phyloP scores from a whole-genome alignment of 1,140 invertebrate species.

The Ruditapes philippinarum region DNA sequence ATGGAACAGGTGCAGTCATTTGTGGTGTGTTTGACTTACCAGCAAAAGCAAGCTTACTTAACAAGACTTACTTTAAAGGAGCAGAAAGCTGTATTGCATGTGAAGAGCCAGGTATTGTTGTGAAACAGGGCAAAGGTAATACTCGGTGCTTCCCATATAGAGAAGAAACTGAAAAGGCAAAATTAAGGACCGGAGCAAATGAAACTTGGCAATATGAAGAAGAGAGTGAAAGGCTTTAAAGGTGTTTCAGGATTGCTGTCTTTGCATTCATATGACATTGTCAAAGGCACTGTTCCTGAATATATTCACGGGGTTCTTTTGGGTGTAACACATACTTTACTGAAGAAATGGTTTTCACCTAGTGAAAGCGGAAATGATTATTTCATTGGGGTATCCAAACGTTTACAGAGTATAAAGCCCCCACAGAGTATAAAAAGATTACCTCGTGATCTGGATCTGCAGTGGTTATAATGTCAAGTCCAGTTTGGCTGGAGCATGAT shows the following conservation, averaged over 20 bases:
- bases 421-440: conserved; percentile 55
- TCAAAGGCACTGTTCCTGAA: conserved; percentile 3
- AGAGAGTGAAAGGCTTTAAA: not conserved
- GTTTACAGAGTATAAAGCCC: conserved; percentile 49
- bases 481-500: too few relatives aligned
- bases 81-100: conserved; percentile 28
- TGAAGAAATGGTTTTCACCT: conserved; percentile 33
- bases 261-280: not conserved
- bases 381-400: conserved; percentile 62
- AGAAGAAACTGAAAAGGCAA: not conserved
- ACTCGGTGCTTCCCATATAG: conserved; percentile 28
- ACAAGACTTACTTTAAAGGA: conserved; percentile 30
- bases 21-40: not conserved
- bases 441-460: conserved; percentile 62
- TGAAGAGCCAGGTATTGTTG: conserved; percentile 54
- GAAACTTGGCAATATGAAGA: not conserved
- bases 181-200: not conserved
- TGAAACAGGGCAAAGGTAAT: conserved; percentile 60
- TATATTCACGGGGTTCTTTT: conserved; percentile 20
- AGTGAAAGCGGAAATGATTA: conserved; percentile 24
- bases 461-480: too few relatives aligned
- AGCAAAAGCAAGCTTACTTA: not conserved
- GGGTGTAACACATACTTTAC: not conserved
- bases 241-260: not conserved
- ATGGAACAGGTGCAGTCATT: not conserved